Evolutionary conservation across 2,888 invertebrate genomes (phyloP).

Genomic region (Cryptophagus acutangulus): DNA sequence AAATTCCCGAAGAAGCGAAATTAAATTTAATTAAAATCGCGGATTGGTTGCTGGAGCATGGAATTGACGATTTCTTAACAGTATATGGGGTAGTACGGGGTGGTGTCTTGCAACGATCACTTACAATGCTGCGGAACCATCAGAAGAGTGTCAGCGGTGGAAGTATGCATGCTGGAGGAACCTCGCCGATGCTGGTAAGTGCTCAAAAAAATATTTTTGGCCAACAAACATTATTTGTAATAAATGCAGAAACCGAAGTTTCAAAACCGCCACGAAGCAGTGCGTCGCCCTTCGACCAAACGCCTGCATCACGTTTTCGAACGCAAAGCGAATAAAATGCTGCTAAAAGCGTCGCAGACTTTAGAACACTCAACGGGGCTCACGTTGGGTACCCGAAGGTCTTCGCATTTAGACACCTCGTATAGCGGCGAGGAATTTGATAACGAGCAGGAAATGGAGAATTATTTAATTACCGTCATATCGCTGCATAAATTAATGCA

Average conservation of each 20-base stretch:
- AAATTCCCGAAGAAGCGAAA: constrained; percentile 64
- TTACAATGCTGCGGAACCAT: constrained; percentile 74
- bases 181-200: constrained; percentile 60
- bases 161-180: constrained; percentile 57
- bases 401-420: constrained; percentile 47
- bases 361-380: constrained; percentile 76
- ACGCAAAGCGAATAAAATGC: constrained; percentile 76
- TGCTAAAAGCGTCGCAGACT: constrained; percentile 78
- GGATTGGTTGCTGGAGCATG: constrained; percentile 77
- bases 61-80: constrained; percentile 67
- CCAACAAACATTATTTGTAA: not conserved
- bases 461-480: constrained; percentile 75
- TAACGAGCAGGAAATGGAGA: constrained; percentile 78
- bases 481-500: constrained; percentile 82
- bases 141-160: constrained; percentile 73
- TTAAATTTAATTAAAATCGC: constrained; percentile 74
- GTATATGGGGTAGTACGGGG: constrained; percentile 73
- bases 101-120: constrained; percentile 67
- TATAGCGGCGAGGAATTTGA: constrained; percentile 55
- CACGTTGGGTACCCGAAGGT: constrained; percentile 64
- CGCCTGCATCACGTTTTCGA: constrained; percentile 80
- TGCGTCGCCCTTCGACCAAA: constrained; percentile 73
- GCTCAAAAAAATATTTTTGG: not conserved
- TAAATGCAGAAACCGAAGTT: constrained; percentile 60
- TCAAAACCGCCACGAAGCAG: constrained; percentile 68